Conservation (phyloP, 2,888 invertebrate species). For the Caenorhabditis drosophilae region DNA sequence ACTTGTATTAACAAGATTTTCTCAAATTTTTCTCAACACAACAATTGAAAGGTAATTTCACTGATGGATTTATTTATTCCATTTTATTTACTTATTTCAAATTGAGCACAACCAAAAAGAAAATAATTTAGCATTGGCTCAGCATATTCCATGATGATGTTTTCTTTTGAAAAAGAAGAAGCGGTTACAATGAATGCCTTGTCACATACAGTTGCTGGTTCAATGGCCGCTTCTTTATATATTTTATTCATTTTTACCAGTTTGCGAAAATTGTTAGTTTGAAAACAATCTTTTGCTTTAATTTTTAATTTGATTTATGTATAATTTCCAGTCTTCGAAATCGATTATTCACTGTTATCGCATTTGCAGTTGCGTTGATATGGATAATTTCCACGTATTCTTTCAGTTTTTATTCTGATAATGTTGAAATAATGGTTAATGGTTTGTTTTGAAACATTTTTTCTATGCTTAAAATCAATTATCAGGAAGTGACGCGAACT, state of each 20-base stretch:
- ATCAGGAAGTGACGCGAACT: constrained; percentile 29
- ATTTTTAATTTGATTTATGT: background rate
- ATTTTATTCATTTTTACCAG: constrained; percentile 37
- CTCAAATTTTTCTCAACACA: constrained; percentile 42
- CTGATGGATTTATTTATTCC: background rate
- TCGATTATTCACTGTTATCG: constrained; percentile 12
- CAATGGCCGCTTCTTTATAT: constrained; percentile 33
- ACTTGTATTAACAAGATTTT: constrained; percentile 40
- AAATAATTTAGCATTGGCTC: constrained; percentile 34
- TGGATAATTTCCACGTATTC: constrained; percentile 25
- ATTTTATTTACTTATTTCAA: background rate
- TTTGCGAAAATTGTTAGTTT: constrained; percentile 22
- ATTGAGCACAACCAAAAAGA: background rate
- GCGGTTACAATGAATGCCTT: constrained; percentile 35
- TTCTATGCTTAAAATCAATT: background rate
- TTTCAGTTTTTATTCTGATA: constrained; percentile 18
- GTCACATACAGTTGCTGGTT: constrained; percentile 32
- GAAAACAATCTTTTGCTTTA: background rate
- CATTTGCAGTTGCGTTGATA: constrained; percentile 11
- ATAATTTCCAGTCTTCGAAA: constrained; percentile 19
- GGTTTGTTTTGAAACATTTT: constrained; percentile 3
- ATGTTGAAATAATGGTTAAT: constrained; percentile 15
- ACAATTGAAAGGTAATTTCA: constrained; percentile 37
- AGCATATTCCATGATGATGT: constrained; percentile 52
- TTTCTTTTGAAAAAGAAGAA: constrained; percentile 36